phyloP scores from a whole-genome alignment of 2,888 invertebrate genomes.

The Tromatobia lineatoria region DNA sequence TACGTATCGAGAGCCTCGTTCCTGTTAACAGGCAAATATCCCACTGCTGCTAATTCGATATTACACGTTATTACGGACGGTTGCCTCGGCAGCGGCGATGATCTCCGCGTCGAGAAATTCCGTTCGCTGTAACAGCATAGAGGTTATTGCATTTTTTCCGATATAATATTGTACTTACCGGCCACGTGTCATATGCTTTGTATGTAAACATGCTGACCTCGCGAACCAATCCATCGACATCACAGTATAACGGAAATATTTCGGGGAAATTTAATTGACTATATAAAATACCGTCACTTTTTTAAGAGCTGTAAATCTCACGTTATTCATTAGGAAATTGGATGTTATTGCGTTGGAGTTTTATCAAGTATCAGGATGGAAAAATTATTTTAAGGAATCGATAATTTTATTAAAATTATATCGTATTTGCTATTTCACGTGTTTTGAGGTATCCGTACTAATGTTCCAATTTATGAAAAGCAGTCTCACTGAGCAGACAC shows the following conservation, averaged over 20 bases:
- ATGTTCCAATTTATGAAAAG: too few species aligned
- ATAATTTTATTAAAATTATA: too few species aligned
- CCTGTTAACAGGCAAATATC: constrained; percentile 53
- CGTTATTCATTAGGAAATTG: too few species aligned
- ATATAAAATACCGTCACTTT: too few species aligned
- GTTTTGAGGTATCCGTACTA: too few species aligned
- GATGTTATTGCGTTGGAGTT: too few species aligned
- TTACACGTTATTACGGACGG: constrained; percentile 52
- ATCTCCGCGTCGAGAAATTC: constrained; percentile 36
- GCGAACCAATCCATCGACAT: neutral
- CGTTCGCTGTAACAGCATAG: constrained; percentile 1
- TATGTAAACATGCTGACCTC: neutral
- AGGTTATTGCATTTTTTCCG: neutral
- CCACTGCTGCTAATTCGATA: constrained; percentile 59
- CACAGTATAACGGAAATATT: neutral
- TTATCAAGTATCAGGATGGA: too few species aligned
- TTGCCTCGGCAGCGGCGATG: constrained; percentile 33
- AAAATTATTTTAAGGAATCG: too few species aligned
- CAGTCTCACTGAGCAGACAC: too few species aligned
- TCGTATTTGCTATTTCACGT: too few species aligned
- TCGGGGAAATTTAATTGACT: neutral
- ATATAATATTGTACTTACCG: constrained; percentile 14
- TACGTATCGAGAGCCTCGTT: constrained; percentile 24
- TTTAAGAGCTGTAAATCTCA: too few species aligned
- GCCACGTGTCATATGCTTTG: constrained; percentile 9